These are phyloP conservation scores for Ambastaia sidthimunki DNA, from an alignment of 2,797 vertebrate genomes.

Conservation along the genomic window DNA sequence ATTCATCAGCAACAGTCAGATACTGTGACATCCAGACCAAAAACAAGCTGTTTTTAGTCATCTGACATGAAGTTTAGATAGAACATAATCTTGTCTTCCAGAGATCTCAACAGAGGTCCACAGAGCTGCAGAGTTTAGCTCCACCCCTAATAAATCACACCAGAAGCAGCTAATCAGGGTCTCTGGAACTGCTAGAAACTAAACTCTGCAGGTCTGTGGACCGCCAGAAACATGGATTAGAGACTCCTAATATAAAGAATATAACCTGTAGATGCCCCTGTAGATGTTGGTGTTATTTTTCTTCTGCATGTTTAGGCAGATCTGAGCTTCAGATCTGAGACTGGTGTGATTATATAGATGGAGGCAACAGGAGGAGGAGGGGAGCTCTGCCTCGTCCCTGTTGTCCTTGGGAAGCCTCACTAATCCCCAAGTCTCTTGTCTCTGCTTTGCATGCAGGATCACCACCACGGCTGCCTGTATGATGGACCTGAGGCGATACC, in stretches of 20 bases:
- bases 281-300: neutral
- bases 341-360: constrained; percentile 17
- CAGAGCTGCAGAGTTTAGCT: too few species aligned
- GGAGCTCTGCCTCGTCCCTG: constrained; percentile 42
- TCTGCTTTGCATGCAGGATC: constrained; percentile 77
- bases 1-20: neutral
- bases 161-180: too few species aligned
- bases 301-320: neutral
- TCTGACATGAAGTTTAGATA: too few species aligned
- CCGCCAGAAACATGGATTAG: too few species aligned
- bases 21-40: neutral
- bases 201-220: too few species aligned
- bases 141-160: too few species aligned
- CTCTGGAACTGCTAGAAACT: too few species aligned
- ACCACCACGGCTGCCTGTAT: constrained; percentile 96
- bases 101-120: too few species aligned
- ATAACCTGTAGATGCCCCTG: neutral
- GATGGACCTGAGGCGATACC: constrained; percentile 95
- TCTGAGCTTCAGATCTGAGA: neutral
- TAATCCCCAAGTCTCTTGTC: neutral
- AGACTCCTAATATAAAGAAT: neutral
- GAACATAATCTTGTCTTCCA: too few species aligned
- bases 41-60: neutral
- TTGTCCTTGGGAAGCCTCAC: constrained; percentile 55
- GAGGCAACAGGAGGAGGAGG: constrained; percentile 27